A percentile compares a stretch with the other conserved stretches of the same genome.
Conservation (phyloP, 2,888 invertebrate species). For the Philonicus albiceps region DNA sequence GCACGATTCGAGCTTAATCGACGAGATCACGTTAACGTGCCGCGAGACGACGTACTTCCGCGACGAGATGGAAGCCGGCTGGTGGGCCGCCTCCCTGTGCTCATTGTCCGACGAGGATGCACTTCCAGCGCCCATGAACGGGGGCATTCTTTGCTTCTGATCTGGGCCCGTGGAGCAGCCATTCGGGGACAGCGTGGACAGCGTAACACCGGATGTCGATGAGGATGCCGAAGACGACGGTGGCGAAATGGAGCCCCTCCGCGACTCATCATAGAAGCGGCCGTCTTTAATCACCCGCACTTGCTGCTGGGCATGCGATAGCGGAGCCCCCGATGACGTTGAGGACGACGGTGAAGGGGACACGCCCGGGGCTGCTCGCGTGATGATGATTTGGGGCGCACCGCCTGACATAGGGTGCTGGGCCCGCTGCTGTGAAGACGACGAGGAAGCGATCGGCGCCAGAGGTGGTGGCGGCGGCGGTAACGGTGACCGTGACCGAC, state of each 20-base stretch:
- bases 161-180: background rate
- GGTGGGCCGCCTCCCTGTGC: conserved; percentile 37
- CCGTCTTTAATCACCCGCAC: conserved; percentile 64
- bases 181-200: background rate
- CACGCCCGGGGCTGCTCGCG: conserved; percentile 30
- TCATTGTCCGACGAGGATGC: conserved; percentile 30
- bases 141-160: conserved; percentile 50
- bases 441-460: background rate
- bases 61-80: conserved; percentile 44
- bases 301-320: conserved; percentile 52
- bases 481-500: conserved; percentile 14
- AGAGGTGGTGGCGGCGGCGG: background rate
- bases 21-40: conserved; percentile 60
- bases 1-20: conserved; percentile 51
- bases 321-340: conserved; percentile 17
- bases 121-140: conserved; percentile 51
- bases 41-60: conserved; percentile 60
- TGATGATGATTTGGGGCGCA: conserved; percentile 37
- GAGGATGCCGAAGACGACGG: conserved; percentile 44
- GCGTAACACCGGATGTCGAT: background rate
- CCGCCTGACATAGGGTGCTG: background rate
- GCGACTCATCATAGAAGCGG: conserved; percentile 59
- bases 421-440: background rate
- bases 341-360: conserved; percentile 35
- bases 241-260: conserved; percentile 48